Conservation (phyloP, 2,113 vertebrate species). For the Esox niger region DNA sequence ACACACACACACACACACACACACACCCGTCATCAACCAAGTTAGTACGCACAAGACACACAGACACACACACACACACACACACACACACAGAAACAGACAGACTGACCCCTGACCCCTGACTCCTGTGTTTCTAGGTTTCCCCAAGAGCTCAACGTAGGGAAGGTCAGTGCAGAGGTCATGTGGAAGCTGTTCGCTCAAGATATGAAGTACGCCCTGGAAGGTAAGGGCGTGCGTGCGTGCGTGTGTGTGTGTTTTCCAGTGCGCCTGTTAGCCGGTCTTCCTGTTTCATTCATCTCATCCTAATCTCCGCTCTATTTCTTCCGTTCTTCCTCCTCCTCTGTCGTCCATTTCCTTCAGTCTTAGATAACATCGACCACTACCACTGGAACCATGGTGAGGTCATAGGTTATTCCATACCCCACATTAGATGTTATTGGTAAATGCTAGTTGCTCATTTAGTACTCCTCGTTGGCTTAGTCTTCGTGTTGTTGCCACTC, state of each 20-base stretch:
- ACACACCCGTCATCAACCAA: too few species aligned
- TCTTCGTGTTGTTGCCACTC: too few species aligned
- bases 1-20: conserved; percentile 17
- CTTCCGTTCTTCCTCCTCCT: background rate
- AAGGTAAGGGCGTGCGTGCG: conserved; percentile 73
- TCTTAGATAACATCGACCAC: conserved; percentile 45
- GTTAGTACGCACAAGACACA: too few species aligned
- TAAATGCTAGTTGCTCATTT: background rate
- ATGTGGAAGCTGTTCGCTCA: conserved; percentile 97
- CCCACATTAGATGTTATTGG: too few species aligned
- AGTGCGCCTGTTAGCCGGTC: too few species aligned
- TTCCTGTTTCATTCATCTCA: background rate
- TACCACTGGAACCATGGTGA: conserved; percentile 56
- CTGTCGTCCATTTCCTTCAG: conserved; percentile 33
- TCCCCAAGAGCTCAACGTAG: conserved; percentile 88
- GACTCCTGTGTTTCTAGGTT: conserved; percentile 68
- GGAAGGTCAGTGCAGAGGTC: conserved; percentile 93
- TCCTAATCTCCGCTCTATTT: background rate
- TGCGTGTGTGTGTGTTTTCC: background rate
- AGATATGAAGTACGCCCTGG: conserved; percentile 96
- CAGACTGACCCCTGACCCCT: background rate
- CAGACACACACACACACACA: conserved; percentile 2
- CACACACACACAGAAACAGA: conserved; percentile 1
- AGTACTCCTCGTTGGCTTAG: too few species aligned
- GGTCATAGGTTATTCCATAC: too few species aligned